Conservation (phyloP, 2,888 invertebrate species). For the Aspidiotus rigidus region DNA sequence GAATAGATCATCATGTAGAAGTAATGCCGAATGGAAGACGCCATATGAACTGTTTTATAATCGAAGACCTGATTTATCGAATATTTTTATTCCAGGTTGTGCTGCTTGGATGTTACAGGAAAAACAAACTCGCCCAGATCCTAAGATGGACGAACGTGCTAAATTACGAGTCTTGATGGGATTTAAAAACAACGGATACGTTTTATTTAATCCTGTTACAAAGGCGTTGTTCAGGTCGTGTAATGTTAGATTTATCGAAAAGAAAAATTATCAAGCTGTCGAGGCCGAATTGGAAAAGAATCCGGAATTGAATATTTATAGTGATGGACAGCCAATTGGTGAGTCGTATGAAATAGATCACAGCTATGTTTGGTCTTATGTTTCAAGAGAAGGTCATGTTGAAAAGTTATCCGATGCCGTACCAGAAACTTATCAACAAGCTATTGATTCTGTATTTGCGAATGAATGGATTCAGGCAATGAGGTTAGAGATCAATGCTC, state of each 20-base stretch:
- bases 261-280: background rate
- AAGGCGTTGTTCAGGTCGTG: background rate
- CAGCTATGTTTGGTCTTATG: background rate
- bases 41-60: slow-evolving; percentile 5
- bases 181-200: background rate
- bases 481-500: background rate
- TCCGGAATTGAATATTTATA: background rate
- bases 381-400: too few relatives aligned
- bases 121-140: background rate
- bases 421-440: too few relatives aligned
- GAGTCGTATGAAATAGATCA: slow-evolving; percentile 2
- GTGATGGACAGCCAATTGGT: background rate
- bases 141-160: background rate
- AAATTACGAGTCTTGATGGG: background rate
- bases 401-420: too few relatives aligned
- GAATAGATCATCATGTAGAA: background rate
- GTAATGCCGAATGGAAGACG: background rate
- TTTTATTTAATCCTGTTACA: background rate
- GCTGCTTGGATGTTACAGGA: background rate
- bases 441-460: background rate
- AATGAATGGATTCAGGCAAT: background rate
- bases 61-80: background rate
- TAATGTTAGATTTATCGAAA: background rate
- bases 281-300: background rate
- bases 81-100: background rate